Evolutionary conservation across 2,888 invertebrate species (phyloP), one percentile per base, ranked within the genome.

Genomic region (Mesoligia furuncula): DNA sequence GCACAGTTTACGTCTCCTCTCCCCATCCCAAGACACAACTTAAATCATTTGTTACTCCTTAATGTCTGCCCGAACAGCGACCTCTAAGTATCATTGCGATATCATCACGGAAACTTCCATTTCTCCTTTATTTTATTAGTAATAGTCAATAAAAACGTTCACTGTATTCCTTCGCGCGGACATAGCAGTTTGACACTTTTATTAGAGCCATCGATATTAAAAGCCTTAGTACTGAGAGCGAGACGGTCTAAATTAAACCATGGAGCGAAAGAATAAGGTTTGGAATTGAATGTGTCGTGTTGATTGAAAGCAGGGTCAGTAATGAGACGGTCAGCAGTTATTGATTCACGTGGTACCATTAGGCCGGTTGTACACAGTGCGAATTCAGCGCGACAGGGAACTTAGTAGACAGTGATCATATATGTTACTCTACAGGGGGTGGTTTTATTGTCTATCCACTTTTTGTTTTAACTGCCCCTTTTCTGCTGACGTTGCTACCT

Each of bases 281-380:
- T 78, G 76, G 65, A 87, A 81, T 92, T 51, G 90, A 36, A 62
- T 87, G 88, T 74, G 71, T 64, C 73, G 77, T 83, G 90, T 92
- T 94, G 94, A 95, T 95, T 95, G 94, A 94, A 95, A 93, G 93
- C 92, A 91, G 93, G 93, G 91, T 91, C 91, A 92, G 94, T 96
- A 96, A 96, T 96, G 95, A 96, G 95, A 92, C 92, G 95, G 96
- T 95, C 96, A 95, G 95, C 94, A 94, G 95, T 95, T 96, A 96
- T 96, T 96, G 96, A 96, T 96, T 96, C 95, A 92, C 93, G 93
- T 93, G 93, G 92, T 92, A 90, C 93, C 91, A 92, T 94, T 93
- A 93, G 91, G 91, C 90, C 72, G 89, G 84, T 81, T 85, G 88
- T 88, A 90, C 84, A 87, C 89, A 86, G 87, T 90, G 91, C 90